Evolutionary conservation across 2,113 vertebrate genomes (phyloP).

Genomic region (Conger conger): DNA sequence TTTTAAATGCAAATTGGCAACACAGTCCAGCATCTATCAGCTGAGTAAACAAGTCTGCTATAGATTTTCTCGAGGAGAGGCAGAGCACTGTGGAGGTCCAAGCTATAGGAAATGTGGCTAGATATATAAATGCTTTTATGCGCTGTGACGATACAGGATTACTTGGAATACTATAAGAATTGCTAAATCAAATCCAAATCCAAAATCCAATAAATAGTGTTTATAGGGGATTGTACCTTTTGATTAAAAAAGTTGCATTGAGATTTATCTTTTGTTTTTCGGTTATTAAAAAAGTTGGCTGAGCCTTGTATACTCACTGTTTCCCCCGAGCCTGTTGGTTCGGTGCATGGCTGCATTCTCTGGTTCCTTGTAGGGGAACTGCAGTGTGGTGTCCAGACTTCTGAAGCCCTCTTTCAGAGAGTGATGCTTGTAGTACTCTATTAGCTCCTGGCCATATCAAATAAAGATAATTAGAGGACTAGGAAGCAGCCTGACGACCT

Average conservation of each 20-base stretch:
- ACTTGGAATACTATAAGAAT: not conserved
- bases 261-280: not conserved
- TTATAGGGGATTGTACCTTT: not conserved
- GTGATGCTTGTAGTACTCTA: constrained; percentile 94
- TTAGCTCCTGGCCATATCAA: constrained; percentile 77
- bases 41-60: not conserved
- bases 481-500: not conserved
- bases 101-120: not conserved
- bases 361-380: constrained; percentile 84
- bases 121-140: not conserved
- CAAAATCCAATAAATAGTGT: no score
- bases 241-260: not conserved
- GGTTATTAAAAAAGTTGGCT: not conserved
- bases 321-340: constrained; percentile 69
- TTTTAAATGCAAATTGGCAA: not conserved
- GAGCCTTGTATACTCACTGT: constrained; percentile 75
- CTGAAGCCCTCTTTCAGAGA: constrained; percentile 94
- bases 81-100: no score
- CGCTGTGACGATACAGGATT: not conserved
- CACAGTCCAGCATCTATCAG: not conserved
- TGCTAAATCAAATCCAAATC: no score
- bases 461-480: constrained; percentile 2
- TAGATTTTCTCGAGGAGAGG: not conserved
- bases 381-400: constrained; percentile 91
- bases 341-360: constrained; percentile 76